Conservation (phyloP, 1,140 invertebrate genomes). For the Hycleus cichorii region DNA sequence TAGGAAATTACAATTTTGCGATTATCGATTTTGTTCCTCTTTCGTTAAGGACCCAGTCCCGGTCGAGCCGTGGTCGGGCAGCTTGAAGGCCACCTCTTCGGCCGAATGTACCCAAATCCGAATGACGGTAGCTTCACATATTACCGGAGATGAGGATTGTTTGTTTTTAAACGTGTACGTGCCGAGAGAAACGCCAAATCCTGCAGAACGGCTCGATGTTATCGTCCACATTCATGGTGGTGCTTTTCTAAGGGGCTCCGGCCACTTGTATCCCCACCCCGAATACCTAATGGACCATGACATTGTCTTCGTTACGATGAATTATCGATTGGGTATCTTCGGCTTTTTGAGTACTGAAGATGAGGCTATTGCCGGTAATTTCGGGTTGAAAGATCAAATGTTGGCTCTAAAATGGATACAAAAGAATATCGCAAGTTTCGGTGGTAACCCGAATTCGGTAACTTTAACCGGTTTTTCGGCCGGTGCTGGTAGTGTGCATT, state of each 20-base stretch:
- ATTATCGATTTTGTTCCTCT: not conserved
- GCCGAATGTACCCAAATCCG: constrained; percentile 8
- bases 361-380: constrained; percentile 40
- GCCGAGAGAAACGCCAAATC: constrained; percentile 29
- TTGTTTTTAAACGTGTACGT: constrained; percentile 21
- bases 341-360: constrained; percentile 28
- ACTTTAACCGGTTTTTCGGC: constrained; percentile 40
- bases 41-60: constrained; percentile 19
- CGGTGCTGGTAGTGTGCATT: constrained; percentile 49
- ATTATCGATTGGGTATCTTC: constrained; percentile 52
- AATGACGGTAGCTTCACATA: not conserved
- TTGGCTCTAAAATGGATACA: too few species aligned
- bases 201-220: constrained; percentile 41
- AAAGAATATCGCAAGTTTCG: too few species aligned
- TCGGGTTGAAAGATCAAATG: too few species aligned
- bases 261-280: constrained; percentile 35
- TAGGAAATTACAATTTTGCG: not conserved
- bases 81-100: constrained; percentile 12
- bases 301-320: constrained; percentile 55
- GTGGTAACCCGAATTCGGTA: constrained; percentile 47
- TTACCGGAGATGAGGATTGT: constrained; percentile 15
- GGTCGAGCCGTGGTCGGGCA: constrained; percentile 21
- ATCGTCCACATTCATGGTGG: constrained; percentile 52
- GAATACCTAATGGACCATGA: constrained; percentile 50
- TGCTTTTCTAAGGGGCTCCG: constrained; percentile 48